phyloP scores from a whole-genome alignment of 2,797 vertebrate genomes.

The Streptopelia turtur region DNA sequence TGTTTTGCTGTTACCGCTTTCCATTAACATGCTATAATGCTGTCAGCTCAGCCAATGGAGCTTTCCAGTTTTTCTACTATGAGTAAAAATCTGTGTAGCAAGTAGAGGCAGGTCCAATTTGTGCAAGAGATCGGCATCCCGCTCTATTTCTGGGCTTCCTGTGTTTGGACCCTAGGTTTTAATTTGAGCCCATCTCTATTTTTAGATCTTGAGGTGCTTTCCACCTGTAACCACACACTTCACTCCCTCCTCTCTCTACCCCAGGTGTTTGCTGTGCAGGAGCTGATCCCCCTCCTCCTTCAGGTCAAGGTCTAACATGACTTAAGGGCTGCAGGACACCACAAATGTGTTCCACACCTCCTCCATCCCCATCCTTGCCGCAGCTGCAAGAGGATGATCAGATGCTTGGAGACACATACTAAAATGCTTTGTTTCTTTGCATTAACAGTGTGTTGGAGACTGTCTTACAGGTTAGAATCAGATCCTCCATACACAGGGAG shows the following conservation, averaged over 20 bases:
- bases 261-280: rapidly evolving
- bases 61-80: neutral
- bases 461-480: neutral
- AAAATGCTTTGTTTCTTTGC: neutral
- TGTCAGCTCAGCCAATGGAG: neutral
- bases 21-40: neutral
- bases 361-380: rapidly evolving
- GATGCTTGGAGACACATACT: neutral
- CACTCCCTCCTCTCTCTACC: neutral
- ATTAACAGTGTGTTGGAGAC: neutral
- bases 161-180: neutral
- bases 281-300: rapidly evolving
- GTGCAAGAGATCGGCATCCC: neutral
- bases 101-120: neutral
- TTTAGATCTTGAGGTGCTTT: rapidly evolving
- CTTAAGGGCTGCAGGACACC: neutral
- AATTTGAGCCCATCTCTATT: neutral
- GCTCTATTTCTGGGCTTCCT: neutral
- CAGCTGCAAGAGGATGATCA: neutral
- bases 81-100: neutral
- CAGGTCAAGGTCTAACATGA: neutral
- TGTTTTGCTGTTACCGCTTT: neutral
- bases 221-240: neutral
- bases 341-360: neutral
- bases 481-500: neutral